These are phyloP conservation scores for Alauda arvensis DNA, from an alignment of 2,797 vertebrate genomes.

Conservation along the genomic window DNA sequence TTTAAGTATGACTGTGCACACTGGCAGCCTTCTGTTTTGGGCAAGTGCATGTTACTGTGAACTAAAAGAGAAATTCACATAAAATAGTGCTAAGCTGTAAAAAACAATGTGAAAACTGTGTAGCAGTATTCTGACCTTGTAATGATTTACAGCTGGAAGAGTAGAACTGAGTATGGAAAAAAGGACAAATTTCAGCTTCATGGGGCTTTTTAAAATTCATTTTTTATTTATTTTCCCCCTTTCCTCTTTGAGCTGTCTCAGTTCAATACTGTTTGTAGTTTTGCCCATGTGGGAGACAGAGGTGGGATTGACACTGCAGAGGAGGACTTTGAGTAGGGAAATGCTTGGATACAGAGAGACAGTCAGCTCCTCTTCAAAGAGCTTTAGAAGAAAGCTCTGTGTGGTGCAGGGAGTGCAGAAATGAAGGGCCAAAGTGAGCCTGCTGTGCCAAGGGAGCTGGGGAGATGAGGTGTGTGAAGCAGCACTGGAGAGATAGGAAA, in stretches of 20 bases:
- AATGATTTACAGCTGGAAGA: background rate
- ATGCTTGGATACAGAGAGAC: background rate
- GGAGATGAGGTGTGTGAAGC: background rate
- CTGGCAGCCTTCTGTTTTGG: background rate
- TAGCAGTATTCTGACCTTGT: background rate
- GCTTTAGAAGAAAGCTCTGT: background rate
- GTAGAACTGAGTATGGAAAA: background rate
- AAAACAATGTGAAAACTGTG: background rate
- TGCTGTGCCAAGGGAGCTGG: background rate
- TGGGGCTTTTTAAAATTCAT: background rate
- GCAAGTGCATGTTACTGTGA: background rate
- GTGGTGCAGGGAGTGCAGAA: background rate
- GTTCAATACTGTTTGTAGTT: background rate
- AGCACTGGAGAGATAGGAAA: background rate
- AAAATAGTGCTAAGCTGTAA: background rate
- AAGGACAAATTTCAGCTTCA: background rate
- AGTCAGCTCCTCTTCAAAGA: background rate
- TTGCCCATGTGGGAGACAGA: background rate
- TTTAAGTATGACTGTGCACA: background rate
- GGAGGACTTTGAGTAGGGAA: background rate
- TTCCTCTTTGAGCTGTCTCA: background rate
- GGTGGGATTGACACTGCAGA: background rate
- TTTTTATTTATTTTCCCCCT: background rate
- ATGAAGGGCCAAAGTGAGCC: background rate
- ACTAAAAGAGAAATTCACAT: background rate